Percentiles rank a stretch among this genome's conserved stretches.
Conservation (phyloP, 2,888 invertebrate genomes). For the Falcaria lacertinaria region DNA sequence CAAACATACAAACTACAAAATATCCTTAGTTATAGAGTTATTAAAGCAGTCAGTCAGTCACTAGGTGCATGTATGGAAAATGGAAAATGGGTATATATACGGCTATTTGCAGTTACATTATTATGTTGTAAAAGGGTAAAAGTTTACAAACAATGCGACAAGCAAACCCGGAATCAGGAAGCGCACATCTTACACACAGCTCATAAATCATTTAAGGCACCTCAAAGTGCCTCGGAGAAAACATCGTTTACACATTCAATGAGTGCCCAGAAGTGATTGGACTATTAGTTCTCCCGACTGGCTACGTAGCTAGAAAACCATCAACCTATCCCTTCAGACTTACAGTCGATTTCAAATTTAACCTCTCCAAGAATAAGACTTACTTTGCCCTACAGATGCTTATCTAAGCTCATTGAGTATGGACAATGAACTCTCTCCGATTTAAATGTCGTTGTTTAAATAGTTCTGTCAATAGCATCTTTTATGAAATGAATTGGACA, state of each 20-base stretch:
- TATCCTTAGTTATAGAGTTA: too few relatives aligned
- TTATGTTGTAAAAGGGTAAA: too few relatives aligned
- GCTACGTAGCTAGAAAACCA: constrained; percentile 37
- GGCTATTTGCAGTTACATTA: too few relatives aligned
- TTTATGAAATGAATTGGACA: constrained; percentile 9
- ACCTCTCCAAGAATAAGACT: constrained; percentile 12
- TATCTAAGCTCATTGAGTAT: constrained; percentile 26
- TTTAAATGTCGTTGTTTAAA: constrained; percentile 46
- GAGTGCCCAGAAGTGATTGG: constrained; percentile 34
- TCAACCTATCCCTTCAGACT: constrained; percentile 6
- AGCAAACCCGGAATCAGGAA: constrained; percentile 16
- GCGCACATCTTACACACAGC: constrained; percentile 15
- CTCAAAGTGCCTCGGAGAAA: constrained; percentile 25
- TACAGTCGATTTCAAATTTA: constrained; percentile 19
- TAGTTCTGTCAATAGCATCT: constrained; percentile 29
- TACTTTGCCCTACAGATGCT: constrained; percentile 11
- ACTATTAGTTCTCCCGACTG: constrained; percentile 31
- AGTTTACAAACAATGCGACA: too few relatives aligned
- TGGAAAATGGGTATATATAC: too few relatives aligned
- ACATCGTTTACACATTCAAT: constrained; percentile 49
- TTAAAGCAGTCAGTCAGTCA: too few relatives aligned
- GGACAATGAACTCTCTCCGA: constrained; percentile 57
- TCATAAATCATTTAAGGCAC: constrained; percentile 30
- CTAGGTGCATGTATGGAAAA: too few relatives aligned
- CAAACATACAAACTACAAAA: too few relatives aligned